phyloP scores from a whole-genome alignment of 2,797 vertebrate genomes.

The Triplophysa bombifrons region DNA sequence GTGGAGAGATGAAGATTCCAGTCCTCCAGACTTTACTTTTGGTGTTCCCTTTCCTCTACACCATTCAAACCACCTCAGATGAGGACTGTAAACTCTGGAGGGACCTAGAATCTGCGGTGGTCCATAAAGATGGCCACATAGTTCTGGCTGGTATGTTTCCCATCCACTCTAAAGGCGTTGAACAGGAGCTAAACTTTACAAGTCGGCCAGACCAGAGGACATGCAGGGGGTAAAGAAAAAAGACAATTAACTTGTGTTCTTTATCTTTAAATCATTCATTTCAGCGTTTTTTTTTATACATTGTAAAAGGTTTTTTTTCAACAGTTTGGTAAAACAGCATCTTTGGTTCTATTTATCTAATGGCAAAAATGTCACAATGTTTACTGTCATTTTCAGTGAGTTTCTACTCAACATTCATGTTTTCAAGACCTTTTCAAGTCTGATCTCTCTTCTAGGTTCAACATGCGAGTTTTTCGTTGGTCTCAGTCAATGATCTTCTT shows the following conservation, averaged over 20 bases:
- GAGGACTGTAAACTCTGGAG: conserved; percentile 53
- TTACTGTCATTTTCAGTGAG: no score
- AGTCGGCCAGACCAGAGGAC: conserved; percentile 49
- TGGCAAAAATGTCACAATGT: no score
- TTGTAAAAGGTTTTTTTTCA: no score
- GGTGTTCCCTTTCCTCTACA: conserved; percentile 30
- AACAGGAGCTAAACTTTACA: conserved; percentile 52
- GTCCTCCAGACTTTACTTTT: conserved; percentile 28
- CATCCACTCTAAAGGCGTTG: conserved; percentile 60
- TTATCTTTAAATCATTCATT: background rate
- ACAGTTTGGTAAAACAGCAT: no score
- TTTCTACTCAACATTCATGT: no score
- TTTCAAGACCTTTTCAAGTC: no score
- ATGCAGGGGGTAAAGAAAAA: conserved; percentile 59
- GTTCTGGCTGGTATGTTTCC: conserved; percentile 65
- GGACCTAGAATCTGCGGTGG: conserved; percentile 56
- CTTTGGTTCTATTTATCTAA: no score
- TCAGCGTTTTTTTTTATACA: no score
- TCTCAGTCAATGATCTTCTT: conserved; percentile 68
- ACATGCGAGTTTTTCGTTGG: conserved; percentile 63
- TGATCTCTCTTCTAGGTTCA: conserved; percentile 53
- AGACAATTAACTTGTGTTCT: background rate
- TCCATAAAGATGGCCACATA: conserved; percentile 60
- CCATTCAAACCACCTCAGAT: background rate
- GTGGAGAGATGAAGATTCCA: conserved; percentile 1